Conservation (phyloP, 2,113 vertebrate species). For the Oreocharis arfaki region DNA sequence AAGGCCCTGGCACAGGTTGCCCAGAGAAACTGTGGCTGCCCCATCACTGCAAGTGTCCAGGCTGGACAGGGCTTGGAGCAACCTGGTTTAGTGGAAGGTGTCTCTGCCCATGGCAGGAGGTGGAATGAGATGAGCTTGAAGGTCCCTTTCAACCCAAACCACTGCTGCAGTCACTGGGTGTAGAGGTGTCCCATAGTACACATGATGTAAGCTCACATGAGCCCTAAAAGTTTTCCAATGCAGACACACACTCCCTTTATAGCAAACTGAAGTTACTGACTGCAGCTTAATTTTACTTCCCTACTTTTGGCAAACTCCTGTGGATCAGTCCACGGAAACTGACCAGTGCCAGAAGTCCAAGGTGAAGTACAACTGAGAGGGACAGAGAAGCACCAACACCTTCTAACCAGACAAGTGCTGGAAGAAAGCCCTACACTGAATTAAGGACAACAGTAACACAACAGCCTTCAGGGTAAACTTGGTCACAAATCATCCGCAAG, state of each 20-base stretch:
- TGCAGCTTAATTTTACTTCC: background rate
- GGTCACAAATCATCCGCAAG: background rate
- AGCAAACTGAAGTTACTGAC: background rate
- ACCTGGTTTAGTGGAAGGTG: accelerated
- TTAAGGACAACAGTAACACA: background rate
- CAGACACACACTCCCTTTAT: background rate
- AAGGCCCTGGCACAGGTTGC: background rate
- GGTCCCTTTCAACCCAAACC: background rate
- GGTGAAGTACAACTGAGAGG: background rate
- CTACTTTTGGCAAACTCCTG: background rate
- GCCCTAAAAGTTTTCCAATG: background rate
- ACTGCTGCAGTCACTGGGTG: background rate
- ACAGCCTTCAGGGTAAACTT: background rate
- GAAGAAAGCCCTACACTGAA: background rate
- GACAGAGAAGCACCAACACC: background rate
- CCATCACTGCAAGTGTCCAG: background rate
- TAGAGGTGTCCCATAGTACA: background rate
- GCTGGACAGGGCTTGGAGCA: background rate
- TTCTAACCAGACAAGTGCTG: background rate
- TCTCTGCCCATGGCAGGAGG: background rate
- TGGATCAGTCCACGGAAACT: background rate
- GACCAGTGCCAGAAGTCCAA: background rate
- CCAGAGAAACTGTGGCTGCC: background rate
- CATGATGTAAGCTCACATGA: background rate
- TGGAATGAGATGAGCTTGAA: background rate